A percentile compares a stretch with the other conserved stretches of the same genome.
Evolutionary conservation across 2,797 vertebrate species (phyloP).

Genomic region (Lepilemur septentrionalis): DNA sequence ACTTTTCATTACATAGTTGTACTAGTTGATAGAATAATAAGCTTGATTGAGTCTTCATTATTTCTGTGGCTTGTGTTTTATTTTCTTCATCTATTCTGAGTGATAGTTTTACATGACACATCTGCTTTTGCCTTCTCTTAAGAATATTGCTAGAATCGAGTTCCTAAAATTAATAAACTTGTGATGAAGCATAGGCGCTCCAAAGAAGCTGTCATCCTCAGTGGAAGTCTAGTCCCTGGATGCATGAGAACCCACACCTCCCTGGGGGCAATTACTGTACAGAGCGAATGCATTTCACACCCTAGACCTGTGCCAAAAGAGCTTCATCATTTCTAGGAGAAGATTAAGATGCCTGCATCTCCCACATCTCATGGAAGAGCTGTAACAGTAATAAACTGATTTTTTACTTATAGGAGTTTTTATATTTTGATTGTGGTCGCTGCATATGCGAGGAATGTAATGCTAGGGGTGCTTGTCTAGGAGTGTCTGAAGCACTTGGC

Average conservation of each 20-base stretch:
- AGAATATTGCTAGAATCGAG: not conserved
- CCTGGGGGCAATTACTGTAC: not conserved
- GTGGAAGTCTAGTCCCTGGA: not conserved
- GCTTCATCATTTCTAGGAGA: not conserved
- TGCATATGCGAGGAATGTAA: not conserved
- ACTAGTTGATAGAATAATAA: constrained; percentile 29
- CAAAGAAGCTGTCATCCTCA: not conserved
- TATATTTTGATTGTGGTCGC: not conserved
- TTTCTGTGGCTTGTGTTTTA: not conserved
- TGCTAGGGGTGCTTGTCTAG: rapidly evolving
- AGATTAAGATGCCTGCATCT: not conserved
- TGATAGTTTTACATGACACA: not conserved
- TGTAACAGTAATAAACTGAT: not conserved
- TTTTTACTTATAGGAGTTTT: not conserved
- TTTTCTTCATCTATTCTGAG: constrained; percentile 13
- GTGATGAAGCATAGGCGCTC: not conserved
- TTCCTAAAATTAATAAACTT: not conserved
- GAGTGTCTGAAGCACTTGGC: too few relatives aligned
- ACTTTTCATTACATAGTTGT: constrained; percentile 15
- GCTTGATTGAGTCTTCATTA: constrained; percentile 37
- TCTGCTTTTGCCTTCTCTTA: not conserved
- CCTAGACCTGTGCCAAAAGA: not conserved
- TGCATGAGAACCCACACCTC: not conserved
- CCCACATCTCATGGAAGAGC: not conserved
- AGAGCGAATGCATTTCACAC: not conserved